These are phyloP conservation scores for Eclectus roratus DNA, from an alignment of 2,113 vertebrate genomes.

Conservation along the genomic window DNA sequence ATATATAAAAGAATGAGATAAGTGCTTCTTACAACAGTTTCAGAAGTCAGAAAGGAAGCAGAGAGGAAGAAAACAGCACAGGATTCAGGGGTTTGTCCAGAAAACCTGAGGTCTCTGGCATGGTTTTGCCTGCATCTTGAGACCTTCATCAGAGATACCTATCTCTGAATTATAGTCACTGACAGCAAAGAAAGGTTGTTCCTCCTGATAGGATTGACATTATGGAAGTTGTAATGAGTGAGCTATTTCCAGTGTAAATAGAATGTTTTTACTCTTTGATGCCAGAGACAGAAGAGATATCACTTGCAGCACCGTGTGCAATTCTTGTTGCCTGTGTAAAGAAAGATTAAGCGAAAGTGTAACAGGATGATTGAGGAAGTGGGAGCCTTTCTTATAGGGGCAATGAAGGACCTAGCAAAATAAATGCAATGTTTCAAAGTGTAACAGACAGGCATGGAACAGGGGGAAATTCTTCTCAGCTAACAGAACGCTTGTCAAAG, in stretches of 20 bases:
- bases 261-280: not conserved
- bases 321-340: not conserved
- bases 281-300: not conserved
- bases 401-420: not conserved
- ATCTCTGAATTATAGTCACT: not conserved
- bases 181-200: not conserved
- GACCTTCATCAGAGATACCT: not conserved
- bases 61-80: not conserved
- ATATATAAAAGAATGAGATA: accelerated
- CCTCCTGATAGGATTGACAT: not conserved
- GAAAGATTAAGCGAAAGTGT: not conserved
- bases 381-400: not conserved
- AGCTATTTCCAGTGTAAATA: not conserved
- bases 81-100: not conserved
- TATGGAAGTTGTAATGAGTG: not conserved
- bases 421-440: not conserved
- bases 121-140: not conserved
- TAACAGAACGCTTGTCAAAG: not conserved
- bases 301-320: not conserved
- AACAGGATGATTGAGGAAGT: not conserved
- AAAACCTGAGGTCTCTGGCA: not conserved
- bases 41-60: not conserved
- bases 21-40: not conserved
- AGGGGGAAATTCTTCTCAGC: not conserved
- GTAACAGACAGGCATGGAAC: not conserved